Base-by-base conservation (phyloP, 2,113 vertebrate genomes). In the Micromys minutus region DNA sequence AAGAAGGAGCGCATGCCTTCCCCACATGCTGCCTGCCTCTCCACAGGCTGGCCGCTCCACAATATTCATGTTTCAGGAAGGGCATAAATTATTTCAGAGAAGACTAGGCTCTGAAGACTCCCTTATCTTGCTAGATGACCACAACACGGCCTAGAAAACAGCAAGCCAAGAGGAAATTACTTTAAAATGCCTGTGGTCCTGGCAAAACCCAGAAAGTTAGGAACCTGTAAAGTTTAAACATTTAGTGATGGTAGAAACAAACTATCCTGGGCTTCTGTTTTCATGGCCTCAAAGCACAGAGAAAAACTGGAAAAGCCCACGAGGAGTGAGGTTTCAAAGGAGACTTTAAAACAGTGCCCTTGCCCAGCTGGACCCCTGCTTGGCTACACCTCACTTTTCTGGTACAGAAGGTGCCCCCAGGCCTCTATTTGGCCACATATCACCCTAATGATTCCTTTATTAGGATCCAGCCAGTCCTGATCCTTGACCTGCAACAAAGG, bases 201-300 rank as follows among this genome's bases (percentile, higher is more conserved):
- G 83, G 42, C 34, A 57, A 88, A 72, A 72, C 26, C 7, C 22
- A 39, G 39, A 39, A 94, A 83, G 39, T 34, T 61, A 93, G 55
- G 10, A 96, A 83, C 79, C 85, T 45, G 26, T 57, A 57, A 74
- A 93, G 77, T 29, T 39, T 39, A 59, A 85, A 95, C 59, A 89
- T 36, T 36, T 34, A 36, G 55, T 36, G 9, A 95, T 31, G 22
- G 42, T 57, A 76, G 88, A 95, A 96, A 75, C 42, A 8, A 13
- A 21, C 72, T 34, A 69, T 42, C n/a, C 3, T 9, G 26, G 79
- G n/a, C 69, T 89, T 93, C 12, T 21, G 42, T 59, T 87, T 72
- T 76, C 67, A 50, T 3, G 63, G 47, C 71, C 50, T 90, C 57
- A 31, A 45, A 71, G 17, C 65, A 83, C 17, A 12, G 1, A 76